Percentiles rank a stretch among this genome's conserved stretches.
Evolutionary conservation across 2,888 invertebrate genomes (phyloP).

Genomic region (Caenorhabditis sp.): DNA sequence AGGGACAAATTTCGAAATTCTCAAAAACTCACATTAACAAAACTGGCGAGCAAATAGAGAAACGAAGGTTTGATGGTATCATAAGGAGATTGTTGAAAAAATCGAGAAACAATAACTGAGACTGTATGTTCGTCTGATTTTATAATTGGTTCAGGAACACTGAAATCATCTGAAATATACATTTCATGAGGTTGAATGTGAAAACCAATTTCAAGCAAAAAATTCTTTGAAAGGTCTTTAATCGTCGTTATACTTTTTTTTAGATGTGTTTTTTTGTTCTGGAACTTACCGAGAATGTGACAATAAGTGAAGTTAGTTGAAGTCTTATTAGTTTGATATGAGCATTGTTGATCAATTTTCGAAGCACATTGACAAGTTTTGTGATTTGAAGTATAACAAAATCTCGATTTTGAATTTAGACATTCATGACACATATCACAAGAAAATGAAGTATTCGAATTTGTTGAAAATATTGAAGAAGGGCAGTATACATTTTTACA

Average conservation of each 20-base stretch:
- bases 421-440: conserved; percentile 30
- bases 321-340: not conserved
- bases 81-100: conserved; percentile 31
- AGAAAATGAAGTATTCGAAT: conserved; percentile 12
- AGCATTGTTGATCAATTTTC: conserved; percentile 3
- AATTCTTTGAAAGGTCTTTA: too few species aligned
- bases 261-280: not conserved
- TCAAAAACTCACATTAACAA: conserved; percentile 8
- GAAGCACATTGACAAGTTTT: conserved; percentile 30
- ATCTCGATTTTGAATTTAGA: conserved; percentile 22
- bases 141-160: conserved; percentile 15
- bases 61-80: conserved; percentile 20
- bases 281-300: conserved; percentile 19
- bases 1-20: too few species aligned
- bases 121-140: conserved; percentile 23
- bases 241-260: too few species aligned
- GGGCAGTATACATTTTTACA: conserved; percentile 24
- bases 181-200: not conserved
- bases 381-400: conserved; percentile 28
- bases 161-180: conserved; percentile 20
- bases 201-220: too few species aligned
- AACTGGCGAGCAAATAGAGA: conserved; percentile 23
- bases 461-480: not conserved
- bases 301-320: conserved; percentile 21
- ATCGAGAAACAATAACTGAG: conserved; percentile 22